Percentiles rank a stretch among this genome's conserved stretches.
Evolutionary conservation across 2,888 invertebrate species (phyloP).

Genomic region (Macroteleia sp.): DNA sequence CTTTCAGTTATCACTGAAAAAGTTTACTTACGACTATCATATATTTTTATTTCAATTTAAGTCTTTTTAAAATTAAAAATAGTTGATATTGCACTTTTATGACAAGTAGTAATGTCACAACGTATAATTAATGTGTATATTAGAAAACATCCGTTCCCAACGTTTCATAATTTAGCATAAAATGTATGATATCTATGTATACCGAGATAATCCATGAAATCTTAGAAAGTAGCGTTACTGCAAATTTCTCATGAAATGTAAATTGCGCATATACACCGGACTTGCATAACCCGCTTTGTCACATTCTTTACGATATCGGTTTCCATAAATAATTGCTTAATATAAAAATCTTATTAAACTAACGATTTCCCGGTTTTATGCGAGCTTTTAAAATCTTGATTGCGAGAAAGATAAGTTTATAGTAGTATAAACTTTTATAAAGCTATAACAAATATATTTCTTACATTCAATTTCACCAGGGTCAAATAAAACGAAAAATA

Average conservation of each 20-base stretch:
- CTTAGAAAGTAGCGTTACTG: conserved; percentile 19
- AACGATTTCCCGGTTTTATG: conserved; percentile 12
- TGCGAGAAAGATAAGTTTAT: conserved; percentile 28
- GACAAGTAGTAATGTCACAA: conserved; percentile 1
- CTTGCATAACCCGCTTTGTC: background rate
- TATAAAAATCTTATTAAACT: conserved; percentile 26
- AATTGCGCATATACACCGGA: conserved; percentile 3
- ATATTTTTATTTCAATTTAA: no score
- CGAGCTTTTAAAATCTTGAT: conserved; percentile 13
- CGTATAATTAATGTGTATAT: conserved; percentile 13
- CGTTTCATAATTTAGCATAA: conserved; percentile 12
- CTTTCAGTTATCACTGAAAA: background rate
- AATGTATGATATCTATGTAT: conserved; percentile 8
- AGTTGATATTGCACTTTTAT: background rate
- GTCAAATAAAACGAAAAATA: background rate
- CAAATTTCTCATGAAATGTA: conserved; percentile 22
- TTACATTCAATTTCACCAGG: conserved; percentile 18
- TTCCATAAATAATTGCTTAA: conserved; percentile 15
- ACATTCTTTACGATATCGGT: background rate
- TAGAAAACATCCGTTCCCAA: conserved; percentile 13
- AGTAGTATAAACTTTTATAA: conserved; percentile 31
- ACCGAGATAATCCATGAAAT: conserved; percentile 35
- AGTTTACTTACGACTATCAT: background rate
- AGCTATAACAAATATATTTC: conserved; percentile 26
- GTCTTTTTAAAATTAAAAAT: background rate